A percentile compares a stretch with the other conserved stretches of the same genome.
Conservation (phyloP, 2,888 invertebrate genomes). For the Zonitis immaculata region DNA sequence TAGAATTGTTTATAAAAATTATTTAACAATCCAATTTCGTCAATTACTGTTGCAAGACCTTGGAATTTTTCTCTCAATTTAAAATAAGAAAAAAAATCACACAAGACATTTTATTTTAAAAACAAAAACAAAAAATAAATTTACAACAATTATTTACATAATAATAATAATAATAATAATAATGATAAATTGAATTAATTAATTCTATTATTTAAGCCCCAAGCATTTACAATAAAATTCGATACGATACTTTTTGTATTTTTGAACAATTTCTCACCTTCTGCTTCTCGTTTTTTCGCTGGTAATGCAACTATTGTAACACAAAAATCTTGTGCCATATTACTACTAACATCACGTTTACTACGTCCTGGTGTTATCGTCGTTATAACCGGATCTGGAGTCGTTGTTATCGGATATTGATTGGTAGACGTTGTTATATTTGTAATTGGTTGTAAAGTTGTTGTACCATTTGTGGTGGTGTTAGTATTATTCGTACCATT, state of each 20-base stretch:
- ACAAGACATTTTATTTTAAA: too few species aligned
- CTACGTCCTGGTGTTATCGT: conserved; percentile 14
- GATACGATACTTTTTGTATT: conserved; percentile 26
- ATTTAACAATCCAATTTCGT: too few species aligned
- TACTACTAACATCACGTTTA: conserved; percentile 19
- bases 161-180: not conserved
- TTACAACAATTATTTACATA: not conserved
- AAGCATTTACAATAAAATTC: conserved; percentile 30
- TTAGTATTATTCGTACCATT: conserved; percentile 7
- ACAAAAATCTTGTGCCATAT: conserved; percentile 35
- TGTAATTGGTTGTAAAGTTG: conserved; percentile 4
- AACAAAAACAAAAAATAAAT: conserved; percentile 1
- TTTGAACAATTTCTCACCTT: conserved; percentile 30
- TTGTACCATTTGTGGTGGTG: conserved; percentile 8
- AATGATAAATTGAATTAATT: not conserved
- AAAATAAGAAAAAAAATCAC: not conserved
- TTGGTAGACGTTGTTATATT: conserved; percentile 13
- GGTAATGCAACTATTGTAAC: conserved; percentile 38
- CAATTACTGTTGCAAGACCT: not conserved
- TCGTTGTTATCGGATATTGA: conserved; percentile 11
- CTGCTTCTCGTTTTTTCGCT: conserved; percentile 31
- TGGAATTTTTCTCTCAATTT: not conserved
- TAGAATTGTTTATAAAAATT: not conserved
- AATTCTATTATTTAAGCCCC: conserved; percentile 17
- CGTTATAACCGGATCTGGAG: conserved; percentile 6